These are phyloP conservation scores for Drosophila siamana DNA, from an alignment of 2,888 invertebrate species.

Conservation along the genomic window DNA sequence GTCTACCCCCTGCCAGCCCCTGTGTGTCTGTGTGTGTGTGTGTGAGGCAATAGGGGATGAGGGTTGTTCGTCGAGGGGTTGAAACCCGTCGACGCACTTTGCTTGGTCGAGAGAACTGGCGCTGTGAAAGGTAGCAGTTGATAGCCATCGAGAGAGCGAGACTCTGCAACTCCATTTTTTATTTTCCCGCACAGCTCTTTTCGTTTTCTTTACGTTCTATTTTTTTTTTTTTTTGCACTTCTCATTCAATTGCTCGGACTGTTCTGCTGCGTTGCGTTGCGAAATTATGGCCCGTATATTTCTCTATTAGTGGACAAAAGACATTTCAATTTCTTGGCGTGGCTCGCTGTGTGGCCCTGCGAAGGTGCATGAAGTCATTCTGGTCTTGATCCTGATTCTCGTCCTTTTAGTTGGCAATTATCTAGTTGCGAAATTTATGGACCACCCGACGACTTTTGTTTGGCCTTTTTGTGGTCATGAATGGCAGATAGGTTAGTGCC, in stretches of 20 bases:
- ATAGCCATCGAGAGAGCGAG: conserved; percentile 23
- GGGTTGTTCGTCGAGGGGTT: conserved; percentile 75
- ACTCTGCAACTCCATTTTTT: conserved; percentile 71
- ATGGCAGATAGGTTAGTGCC: conserved; percentile 65
- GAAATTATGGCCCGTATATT: conserved; percentile 73
- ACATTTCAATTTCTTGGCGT: conserved; percentile 72
- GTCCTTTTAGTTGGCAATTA: conserved; percentile 62
- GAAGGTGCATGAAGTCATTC: conserved; percentile 32
- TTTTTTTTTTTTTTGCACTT: conserved; percentile 59
- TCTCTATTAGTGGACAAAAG: conserved; percentile 76
- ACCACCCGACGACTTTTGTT: conserved; percentile 77
- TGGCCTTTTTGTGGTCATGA: conserved; percentile 79
- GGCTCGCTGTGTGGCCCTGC: conserved; percentile 64
- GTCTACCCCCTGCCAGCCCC: conserved; percentile 65
- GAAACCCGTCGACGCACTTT: conserved; percentile 67
- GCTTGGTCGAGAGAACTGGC: conserved; percentile 70
- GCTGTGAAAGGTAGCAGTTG: conserved; percentile 76
- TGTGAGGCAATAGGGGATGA: conserved; percentile 66
- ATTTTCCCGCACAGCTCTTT: conserved; percentile 50
- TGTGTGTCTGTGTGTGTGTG: conserved; percentile 37
- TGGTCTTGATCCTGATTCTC: conserved; percentile 9
- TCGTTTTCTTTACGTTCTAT: conserved; percentile 23
- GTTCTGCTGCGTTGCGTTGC: conserved; percentile 67
- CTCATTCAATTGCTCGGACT: conserved; percentile 53
- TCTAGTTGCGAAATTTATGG: conserved; percentile 70